Evolutionary conservation across 64 coral and sea anemone species (phyloP).

Genomic region (Stylophora pistillata): DNA sequence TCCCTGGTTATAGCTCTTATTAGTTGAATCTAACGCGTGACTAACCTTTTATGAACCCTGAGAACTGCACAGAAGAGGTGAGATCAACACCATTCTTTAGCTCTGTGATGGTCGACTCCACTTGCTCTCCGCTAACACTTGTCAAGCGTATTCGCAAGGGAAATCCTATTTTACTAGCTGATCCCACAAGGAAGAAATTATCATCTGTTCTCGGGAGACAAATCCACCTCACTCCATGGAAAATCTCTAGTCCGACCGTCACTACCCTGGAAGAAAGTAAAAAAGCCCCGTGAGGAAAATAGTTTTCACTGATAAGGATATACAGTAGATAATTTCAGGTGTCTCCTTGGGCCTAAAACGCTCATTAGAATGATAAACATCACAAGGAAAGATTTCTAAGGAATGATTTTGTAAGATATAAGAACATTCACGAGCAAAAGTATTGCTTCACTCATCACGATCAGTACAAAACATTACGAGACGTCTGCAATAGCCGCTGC

Average conservation of each 20-base stretch:
- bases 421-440: no score
- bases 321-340: not conserved
- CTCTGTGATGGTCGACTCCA: constrained; percentile 26
- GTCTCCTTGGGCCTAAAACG: no score
- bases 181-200: constrained; percentile 31
- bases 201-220: constrained; percentile 23
- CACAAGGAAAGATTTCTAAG: not conserved
- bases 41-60: constrained; percentile 17
- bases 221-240: constrained; percentile 11
- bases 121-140: constrained; percentile 44
- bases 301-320: not conserved
- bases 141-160: constrained; percentile 26
- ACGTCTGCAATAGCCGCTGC: no score
- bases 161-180: constrained; percentile 8
- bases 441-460: no score
- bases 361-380: no score
- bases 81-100: constrained; percentile 5
- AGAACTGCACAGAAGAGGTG: constrained; percentile 25
- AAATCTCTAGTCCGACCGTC: constrained; percentile 25
- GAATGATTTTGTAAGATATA: not conserved
- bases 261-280: constrained; percentile 6
- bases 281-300: not conserved
- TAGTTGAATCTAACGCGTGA: not conserved
- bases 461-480: no score
- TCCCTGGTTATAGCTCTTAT: no score